These are phyloP conservation scores for Aphelenchoides bicaudatus DNA, from an alignment of 2,888 invertebrate species.

Conservation along the genomic window DNA sequence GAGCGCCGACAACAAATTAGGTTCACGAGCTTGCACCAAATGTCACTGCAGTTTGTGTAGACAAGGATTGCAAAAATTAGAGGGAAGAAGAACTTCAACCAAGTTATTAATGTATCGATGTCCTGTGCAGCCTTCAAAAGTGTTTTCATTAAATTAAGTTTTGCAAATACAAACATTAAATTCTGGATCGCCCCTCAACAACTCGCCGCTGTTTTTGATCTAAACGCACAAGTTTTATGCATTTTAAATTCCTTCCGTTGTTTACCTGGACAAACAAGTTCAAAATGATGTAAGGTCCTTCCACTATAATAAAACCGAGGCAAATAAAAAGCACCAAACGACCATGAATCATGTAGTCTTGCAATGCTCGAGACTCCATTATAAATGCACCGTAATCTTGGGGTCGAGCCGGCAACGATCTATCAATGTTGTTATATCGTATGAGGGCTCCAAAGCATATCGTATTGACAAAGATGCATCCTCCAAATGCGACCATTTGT, in stretches of 20 bases:
- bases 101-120: conserved; percentile 51
- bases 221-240: background rate
- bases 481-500: conserved; percentile 47
- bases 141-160: too few species aligned
- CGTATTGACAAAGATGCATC: conserved; percentile 42
- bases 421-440: conserved; percentile 20
- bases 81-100: conserved; percentile 52
- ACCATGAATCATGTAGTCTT: conserved; percentile 33
- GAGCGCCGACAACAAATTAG: conserved; percentile 44
- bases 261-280: conserved; percentile 47
- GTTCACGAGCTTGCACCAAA: conserved; percentile 52
- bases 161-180: conserved; percentile 20
- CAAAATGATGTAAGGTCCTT: conserved; percentile 53
- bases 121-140: too few species aligned
- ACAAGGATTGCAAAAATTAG: conserved; percentile 53
- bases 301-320: conserved; percentile 41
- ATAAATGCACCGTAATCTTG: conserved; percentile 38
- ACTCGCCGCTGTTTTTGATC: conserved; percentile 18
- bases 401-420: conserved; percentile 34
- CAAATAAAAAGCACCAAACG: conserved; percentile 32
- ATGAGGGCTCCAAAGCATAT: conserved; percentile 46
- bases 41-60: conserved; percentile 47
- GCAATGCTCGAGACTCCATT: conserved; percentile 35
- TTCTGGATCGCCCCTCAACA: conserved; percentile 14
- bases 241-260: background rate